Conservation (phyloP, 2,113 vertebrate genomes). For the Neofelis nebulosa region DNA sequence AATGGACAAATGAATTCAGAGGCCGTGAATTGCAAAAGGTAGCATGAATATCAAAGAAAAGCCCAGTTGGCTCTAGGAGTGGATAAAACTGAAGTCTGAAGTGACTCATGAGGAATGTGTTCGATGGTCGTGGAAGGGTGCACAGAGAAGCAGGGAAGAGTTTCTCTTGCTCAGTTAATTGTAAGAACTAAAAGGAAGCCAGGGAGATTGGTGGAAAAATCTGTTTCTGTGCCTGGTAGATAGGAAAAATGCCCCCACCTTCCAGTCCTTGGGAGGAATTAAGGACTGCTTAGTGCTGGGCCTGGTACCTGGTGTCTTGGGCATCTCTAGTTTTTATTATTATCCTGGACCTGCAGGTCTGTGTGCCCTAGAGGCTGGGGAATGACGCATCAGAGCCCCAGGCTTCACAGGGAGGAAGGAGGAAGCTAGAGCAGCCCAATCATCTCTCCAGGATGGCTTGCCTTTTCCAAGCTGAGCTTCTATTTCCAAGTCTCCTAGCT, state of each 20-base stretch:
- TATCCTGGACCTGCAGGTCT: neutral
- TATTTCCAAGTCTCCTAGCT: neutral
- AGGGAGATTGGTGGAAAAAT: neutral
- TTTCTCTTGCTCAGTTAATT: neutral
- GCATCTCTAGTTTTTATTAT: neutral
- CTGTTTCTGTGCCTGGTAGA: neutral
- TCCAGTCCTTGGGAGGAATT: neutral
- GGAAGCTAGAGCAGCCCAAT: neutral
- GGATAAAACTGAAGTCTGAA: neutral
- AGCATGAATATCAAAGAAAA: neutral
- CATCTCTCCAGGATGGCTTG: fast-evolving
- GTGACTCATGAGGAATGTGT: neutral
- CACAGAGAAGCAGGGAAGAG: neutral
- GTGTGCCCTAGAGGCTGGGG: neutral
- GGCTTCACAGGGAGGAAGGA: neutral
- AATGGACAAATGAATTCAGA: neutral
- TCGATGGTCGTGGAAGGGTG: fast-evolving
- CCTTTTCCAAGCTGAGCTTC: neutral
- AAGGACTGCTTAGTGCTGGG: neutral
- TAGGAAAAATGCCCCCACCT: neutral
- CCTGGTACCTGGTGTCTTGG: neutral
- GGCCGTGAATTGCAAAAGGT: neutral
- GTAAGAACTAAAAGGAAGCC: neutral
- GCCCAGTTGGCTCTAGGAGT: neutral
- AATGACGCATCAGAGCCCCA: neutral